Evolutionary conservation across 1,140 invertebrate genomes (phyloP).

Genomic region (Liolophura sinensis): DNA sequence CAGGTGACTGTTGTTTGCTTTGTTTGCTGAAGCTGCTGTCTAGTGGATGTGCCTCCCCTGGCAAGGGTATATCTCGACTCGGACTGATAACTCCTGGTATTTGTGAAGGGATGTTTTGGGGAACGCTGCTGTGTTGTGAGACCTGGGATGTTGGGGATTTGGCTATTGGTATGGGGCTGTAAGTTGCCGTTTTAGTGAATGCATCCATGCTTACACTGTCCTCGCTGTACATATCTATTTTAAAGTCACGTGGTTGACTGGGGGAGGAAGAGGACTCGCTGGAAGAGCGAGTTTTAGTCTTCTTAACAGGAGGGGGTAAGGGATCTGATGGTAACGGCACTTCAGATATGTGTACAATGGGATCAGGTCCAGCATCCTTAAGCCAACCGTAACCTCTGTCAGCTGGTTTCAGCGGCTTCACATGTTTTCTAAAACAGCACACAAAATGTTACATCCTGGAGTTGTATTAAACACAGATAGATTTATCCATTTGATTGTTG

Average conservation of each 20-base stretch:
- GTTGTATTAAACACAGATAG: no score
- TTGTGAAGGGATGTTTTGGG: constrained; percentile 4
- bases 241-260: constrained; percentile 17
- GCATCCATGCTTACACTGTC: background rate
- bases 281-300: constrained; percentile 5
- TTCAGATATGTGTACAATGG: no score
- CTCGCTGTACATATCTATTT: constrained; percentile 1
- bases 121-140: constrained; percentile 6
- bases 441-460: no score
- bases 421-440: no score
- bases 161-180: background rate
- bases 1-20: background rate
- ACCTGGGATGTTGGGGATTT: constrained; percentile 4
- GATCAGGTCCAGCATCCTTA: no score
- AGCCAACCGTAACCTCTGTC: no score
- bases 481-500: no score
- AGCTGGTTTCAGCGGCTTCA: no score
- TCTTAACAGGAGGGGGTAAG: background rate
- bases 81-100: constrained; percentile 4
- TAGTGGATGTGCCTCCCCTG: background rate
- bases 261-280: constrained; percentile 17
- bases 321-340: background rate
- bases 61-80: constrained; percentile 3
- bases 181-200: background rate
- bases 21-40: background rate